phyloP scores from a whole-genome alignment of 2,888 invertebrate species.

The Agriopis marginaria region DNA sequence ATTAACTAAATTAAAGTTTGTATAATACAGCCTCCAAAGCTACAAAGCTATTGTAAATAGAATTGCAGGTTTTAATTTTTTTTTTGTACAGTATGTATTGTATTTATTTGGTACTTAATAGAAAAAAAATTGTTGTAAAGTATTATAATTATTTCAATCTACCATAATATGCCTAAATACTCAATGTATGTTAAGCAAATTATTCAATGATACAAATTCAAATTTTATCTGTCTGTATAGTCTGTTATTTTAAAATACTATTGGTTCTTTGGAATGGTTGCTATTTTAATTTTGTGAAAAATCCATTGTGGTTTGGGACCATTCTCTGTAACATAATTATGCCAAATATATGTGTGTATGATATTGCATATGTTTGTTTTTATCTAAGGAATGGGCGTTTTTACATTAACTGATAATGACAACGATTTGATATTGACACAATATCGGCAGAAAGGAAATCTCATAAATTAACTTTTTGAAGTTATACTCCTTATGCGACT shows the following conservation, averaged over 20 bases:
- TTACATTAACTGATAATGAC: no score
- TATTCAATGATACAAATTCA: constrained; percentile 1
- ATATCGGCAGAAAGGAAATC: no score
- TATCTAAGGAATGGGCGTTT: neutral
- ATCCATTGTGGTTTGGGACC: constrained; percentile 64
- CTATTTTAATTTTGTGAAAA: constrained; percentile 32
- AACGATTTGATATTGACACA: no score
- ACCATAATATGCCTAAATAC: constrained; percentile 5
- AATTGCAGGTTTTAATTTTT: constrained; percentile 37
- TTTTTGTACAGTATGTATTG: constrained; percentile 37
- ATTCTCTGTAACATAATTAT: constrained; percentile 61
- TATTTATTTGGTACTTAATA: constrained; percentile 16
- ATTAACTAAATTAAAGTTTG: constrained; percentile 20
- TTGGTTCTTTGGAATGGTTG: constrained; percentile 18
- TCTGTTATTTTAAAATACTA: no score
- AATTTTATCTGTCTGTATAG: no score
- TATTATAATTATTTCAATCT: neutral
- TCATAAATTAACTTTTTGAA: no score
- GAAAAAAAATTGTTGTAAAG: constrained; percentile 12
- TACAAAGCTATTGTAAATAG: constrained; percentile 47
- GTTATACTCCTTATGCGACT: no score
- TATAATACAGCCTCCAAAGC: constrained; percentile 43
- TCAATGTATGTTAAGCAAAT: constrained; percentile 2
- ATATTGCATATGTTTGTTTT: constrained; percentile 38
- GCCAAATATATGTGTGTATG: constrained; percentile 66